A percentile compares a stretch with the other conserved stretches of the same genome.
Evolutionary conservation across 2,888 invertebrate genomes (phyloP).

Genomic region (Tinea trinotella): DNA sequence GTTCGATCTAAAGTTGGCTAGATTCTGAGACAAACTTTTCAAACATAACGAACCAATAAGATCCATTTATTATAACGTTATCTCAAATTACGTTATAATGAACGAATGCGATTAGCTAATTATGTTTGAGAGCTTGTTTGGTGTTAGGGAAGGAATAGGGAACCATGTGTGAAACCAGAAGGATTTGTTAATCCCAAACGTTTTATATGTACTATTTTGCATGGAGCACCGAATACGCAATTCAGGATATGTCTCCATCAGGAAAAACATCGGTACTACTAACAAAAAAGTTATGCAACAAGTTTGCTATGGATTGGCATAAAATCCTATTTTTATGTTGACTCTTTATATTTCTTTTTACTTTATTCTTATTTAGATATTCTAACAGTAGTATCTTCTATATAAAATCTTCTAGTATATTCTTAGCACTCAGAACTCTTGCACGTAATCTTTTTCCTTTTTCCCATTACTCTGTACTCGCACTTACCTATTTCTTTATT

Average conservation of each 20-base stretch:
- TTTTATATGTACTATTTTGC: constrained; percentile 86
- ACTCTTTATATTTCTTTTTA: too few relatives aligned
- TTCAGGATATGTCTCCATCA: constrained; percentile 26
- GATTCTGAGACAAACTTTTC: too few relatives aligned
- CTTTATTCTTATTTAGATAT: too few relatives aligned
- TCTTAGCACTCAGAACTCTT: too few relatives aligned
- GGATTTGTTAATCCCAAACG: constrained; percentile 59
- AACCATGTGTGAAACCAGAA: constrained; percentile 81
- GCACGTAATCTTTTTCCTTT: too few relatives aligned
- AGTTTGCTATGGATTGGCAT: too few relatives aligned
- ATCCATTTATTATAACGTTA: not conserved
- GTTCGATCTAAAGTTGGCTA: too few relatives aligned
- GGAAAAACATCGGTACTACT: not conserved
- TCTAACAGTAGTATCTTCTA: too few relatives aligned
- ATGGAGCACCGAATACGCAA: constrained; percentile 75
- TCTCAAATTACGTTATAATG: not conserved
- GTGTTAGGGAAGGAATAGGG: constrained; percentile 47
- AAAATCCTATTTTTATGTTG: too few relatives aligned
- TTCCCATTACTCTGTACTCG: too few relatives aligned
- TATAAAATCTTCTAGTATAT: too few relatives aligned
- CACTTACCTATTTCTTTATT: too few relatives aligned
- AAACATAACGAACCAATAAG: not conserved
- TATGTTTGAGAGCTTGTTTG: not conserved
- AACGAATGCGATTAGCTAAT: not conserved
- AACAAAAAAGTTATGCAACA: not conserved